Conservation (phyloP, 2,113 vertebrate genomes). For the Oncorhynchus keta region DNA sequence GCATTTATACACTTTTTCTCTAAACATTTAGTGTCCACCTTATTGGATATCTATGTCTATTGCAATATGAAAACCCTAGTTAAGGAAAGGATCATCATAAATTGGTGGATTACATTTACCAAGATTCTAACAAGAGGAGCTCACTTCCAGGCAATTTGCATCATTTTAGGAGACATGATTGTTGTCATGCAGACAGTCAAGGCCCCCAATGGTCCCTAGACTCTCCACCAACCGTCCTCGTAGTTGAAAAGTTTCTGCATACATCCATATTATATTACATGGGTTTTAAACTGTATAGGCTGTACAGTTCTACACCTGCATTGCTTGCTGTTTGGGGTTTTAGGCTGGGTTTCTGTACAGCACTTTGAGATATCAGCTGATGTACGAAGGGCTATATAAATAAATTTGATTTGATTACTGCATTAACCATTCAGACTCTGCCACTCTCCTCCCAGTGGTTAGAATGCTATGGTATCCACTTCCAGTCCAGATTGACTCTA, state of each 20-base stretch:
- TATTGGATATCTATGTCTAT: no score
- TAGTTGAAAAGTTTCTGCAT: neutral
- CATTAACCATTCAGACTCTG: constrained; percentile 23
- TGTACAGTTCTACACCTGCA: neutral
- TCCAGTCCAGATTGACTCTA: constrained; percentile 37
- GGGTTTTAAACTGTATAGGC: neutral
- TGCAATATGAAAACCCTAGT: no score
- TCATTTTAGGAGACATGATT: neutral
- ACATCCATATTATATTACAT: neutral
- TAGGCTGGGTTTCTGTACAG: no score
- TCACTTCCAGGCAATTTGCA: constrained; percentile 7
- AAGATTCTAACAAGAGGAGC: neutral
- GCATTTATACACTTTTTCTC: no score
- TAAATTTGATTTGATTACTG: neutral
- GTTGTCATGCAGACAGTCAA: neutral
- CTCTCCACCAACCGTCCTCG: neutral
- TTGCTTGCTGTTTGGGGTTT: no score
- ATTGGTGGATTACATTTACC: no score
- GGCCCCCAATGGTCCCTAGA: constrained; percentile 6
- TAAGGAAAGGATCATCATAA: no score
- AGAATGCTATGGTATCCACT: constrained; percentile 11
- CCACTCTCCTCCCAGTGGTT: constrained; percentile 38
- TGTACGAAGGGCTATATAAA: no score
- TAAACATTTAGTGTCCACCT: no score
- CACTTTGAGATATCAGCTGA: no score